These are phyloP conservation scores for Melanostigma gelatinosum DNA, from an alignment of 2,113 vertebrate species.

Conservation along the genomic window DNA sequence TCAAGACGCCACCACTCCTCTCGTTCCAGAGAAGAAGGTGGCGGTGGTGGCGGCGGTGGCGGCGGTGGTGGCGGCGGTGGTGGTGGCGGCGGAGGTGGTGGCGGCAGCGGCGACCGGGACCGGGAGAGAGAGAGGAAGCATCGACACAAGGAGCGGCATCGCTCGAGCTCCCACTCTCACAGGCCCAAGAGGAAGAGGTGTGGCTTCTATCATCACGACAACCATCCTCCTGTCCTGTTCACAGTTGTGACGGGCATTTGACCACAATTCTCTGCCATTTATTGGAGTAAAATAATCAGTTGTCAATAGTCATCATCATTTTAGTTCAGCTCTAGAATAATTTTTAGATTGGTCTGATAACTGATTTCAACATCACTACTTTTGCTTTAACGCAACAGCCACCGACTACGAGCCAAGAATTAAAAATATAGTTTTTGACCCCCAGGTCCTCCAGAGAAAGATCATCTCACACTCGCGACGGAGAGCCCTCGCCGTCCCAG, in stretches of 20 bases:
- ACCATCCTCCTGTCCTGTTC: neutral
- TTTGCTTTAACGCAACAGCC: neutral
- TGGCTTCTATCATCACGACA: neutral
- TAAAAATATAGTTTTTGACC: neutral
- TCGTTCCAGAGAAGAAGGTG: constrained; percentile 79
- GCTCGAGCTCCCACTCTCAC: constrained; percentile 85
- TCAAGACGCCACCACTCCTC: constrained; percentile 81
- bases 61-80: too few species aligned
- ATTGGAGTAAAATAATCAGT: neutral
- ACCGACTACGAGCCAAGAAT: neutral
- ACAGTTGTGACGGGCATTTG: neutral
- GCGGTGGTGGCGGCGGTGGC: neutral
- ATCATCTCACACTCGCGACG: constrained; percentile 75
- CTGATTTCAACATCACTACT: neutral
- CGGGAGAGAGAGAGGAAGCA: constrained; percentile 82
- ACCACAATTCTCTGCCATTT: neutral
- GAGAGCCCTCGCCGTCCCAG: constrained; percentile 70
- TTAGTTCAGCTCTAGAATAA: neutral
- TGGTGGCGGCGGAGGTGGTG: too few species aligned
- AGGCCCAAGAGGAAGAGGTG: constrained; percentile 84
- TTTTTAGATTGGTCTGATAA: neutral
- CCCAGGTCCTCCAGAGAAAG: constrained; percentile 72
- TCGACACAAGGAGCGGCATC: constrained; percentile 83
- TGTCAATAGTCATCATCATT: neutral
- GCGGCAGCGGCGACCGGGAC: constrained; percentile 43